Conservation (phyloP, 2,797 vertebrate species). For the Centroberyx gerrardi region DNA sequence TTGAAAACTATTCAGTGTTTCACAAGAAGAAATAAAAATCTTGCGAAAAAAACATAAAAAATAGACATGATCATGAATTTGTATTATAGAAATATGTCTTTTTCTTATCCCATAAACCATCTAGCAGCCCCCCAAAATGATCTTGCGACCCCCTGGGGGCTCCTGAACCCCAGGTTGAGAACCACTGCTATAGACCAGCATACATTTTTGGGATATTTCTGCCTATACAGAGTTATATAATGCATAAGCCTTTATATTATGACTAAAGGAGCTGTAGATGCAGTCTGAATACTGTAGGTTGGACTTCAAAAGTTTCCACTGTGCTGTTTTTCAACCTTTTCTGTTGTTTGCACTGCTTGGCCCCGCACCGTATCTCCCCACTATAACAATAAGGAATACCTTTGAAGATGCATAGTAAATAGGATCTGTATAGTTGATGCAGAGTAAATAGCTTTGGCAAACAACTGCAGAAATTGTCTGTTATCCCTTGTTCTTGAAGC, state of each 20-base stretch:
- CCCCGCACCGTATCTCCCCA: constrained; percentile 3
- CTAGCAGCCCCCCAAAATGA: no score
- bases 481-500: constrained; percentile 54
- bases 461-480: constrained; percentile 49
- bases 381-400: constrained; percentile 26
- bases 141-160: no score
- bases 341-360: constrained; percentile 31
- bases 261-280: constrained; percentile 1
- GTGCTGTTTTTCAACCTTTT: constrained; percentile 19
- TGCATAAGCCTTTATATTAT: background rate
- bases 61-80: no score
- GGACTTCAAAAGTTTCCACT: constrained; percentile 22
- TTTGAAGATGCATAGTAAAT: constrained; percentile 47
- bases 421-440: constrained; percentile 37
- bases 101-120: no score
- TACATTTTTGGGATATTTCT: constrained; percentile 5
- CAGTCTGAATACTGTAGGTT: background rate
- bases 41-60: no score
- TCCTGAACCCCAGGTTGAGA: no score
- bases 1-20: no score
- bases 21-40: no score
- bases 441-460: constrained; percentile 57
- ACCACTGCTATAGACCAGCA: constrained; percentile 15
- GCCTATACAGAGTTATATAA: background rate
- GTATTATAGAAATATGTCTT: no score